A percentile compares a stretch with the other conserved stretches of the same genome.
phyloP scores from a whole-genome alignment of 2,888 invertebrate species.

The Polydrusus tereticollis region DNA sequence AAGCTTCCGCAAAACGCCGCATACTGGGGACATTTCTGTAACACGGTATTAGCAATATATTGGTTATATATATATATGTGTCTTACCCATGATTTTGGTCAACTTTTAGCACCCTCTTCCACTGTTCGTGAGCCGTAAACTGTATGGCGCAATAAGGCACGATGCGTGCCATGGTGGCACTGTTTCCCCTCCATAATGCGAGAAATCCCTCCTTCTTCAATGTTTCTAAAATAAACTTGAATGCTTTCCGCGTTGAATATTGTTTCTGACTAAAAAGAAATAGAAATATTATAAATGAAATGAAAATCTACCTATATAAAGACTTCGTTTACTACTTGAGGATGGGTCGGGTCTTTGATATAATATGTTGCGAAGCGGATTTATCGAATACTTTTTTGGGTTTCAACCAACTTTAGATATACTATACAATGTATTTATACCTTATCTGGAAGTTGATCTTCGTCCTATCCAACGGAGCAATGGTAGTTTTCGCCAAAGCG shows the following conservation, averaged over 20 bases:
- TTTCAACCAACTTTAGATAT: neutral
- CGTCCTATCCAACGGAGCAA: slow-evolving; percentile 96
- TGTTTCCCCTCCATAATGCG: slow-evolving; percentile 97
- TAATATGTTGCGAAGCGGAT: too few species aligned
- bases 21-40: too few species aligned
- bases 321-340: too few species aligned
- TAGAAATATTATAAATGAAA: too few species aligned
- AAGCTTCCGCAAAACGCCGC: too few species aligned
- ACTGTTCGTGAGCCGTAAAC: slow-evolving; percentile 98
- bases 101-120: slow-evolving; percentile 85
- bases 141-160: slow-evolving; percentile 98
- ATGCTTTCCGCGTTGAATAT: slow-evolving; percentile 80
- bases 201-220: slow-evolving; percentile 83
- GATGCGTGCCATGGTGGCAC: slow-evolving; percentile 97
- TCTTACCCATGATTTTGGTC: slow-evolving; percentile 72
- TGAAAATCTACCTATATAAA: too few species aligned
- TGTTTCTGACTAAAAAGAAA: slow-evolving; percentile 71
- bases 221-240: slow-evolving; percentile 76
- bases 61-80: too few species aligned
- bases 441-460: slow-evolving; percentile 98
- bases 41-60: too few species aligned
- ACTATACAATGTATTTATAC: slow-evolving; percentile 61
- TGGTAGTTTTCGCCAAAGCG: slow-evolving; percentile 93
- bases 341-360: too few species aligned
- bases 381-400: neutral